Percentiles rank a stretch among this genome's conserved stretches.
Conservation (phyloP, 1,140 invertebrate genomes). For the Leptinotarsa texana region DNA sequence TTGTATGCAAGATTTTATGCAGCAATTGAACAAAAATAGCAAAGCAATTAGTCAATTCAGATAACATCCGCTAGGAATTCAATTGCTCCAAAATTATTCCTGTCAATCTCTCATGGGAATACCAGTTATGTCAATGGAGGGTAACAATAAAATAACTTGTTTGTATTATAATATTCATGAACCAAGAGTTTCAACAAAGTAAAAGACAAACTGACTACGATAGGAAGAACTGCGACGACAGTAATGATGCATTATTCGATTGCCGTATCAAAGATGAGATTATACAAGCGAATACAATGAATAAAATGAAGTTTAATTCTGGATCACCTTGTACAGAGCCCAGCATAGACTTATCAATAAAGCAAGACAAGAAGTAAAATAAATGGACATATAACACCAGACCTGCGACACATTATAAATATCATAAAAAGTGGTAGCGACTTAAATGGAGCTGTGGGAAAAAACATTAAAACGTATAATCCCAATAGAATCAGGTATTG, state of each 20-base stretch:
- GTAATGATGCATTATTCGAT: not conserved
- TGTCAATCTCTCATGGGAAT: too few relatives aligned
- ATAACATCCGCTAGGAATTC: too few relatives aligned
- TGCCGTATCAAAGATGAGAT: not conserved
- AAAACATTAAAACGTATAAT: constrained; percentile 19
- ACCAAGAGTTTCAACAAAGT: too few relatives aligned
- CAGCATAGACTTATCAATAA: constrained; percentile 6
- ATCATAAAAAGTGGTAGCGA: constrained; percentile 16
- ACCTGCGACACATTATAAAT: constrained; percentile 9
- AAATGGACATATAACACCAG: constrained; percentile 8
- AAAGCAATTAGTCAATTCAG: too few relatives aligned
- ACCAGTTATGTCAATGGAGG: too few relatives aligned
- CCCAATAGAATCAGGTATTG: constrained; percentile 17
- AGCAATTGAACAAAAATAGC: too few relatives aligned
- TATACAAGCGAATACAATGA: not conserved
- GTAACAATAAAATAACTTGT: too few relatives aligned
- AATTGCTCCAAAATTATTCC: too few relatives aligned
- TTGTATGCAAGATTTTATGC: too few relatives aligned
- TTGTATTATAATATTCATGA: too few relatives aligned
- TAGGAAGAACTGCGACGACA: not conserved
- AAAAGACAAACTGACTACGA: too few relatives aligned
- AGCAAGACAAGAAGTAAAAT: constrained; percentile 3
- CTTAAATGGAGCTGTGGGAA: constrained; percentile 12
- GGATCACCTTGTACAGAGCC: constrained; percentile 6
- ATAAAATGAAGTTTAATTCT: not conserved